Percentiles rank a stretch among this genome's conserved stretches.
Conservation (phyloP, 2,797 vertebrate species). For the Semaprochilodus insignis region DNA sequence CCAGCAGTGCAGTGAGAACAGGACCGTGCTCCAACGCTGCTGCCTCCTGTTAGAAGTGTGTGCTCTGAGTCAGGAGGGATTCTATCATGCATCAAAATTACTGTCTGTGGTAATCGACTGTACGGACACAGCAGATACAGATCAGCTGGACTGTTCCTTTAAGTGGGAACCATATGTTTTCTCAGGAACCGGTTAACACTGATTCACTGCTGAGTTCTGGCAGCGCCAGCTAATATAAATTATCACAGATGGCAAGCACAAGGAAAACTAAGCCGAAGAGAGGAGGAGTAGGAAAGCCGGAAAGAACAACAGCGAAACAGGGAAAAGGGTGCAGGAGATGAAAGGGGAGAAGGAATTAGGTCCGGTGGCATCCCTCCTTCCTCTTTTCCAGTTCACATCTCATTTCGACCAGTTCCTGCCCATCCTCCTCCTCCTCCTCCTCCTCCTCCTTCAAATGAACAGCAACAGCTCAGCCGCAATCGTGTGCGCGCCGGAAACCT, state of each 20-base stretch:
- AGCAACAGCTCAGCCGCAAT: conserved; percentile 1
- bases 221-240: neutral
- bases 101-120: neutral
- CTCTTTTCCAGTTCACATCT: conserved; percentile 27
- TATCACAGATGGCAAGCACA: neutral
- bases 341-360: conserved; percentile 1
- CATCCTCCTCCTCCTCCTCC: conserved; percentile 18
- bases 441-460: conserved; percentile 28
- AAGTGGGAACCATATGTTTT: neutral
- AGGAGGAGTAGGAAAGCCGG: neutral
- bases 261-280: neutral
- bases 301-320: neutral
- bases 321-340: conserved; percentile 4
- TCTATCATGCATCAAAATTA: neutral
- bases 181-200: neutral
- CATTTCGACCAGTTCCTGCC: conserved; percentile 40
- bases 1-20: too few species aligned
- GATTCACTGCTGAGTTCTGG: neutral
- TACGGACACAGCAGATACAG: neutral
- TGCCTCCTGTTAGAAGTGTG: too few species aligned
- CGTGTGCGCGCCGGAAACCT: neutral
- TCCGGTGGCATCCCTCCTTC: neutral
- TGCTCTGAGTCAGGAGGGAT: too few species aligned
- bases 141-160: neutral
- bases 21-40: too few species aligned